Conservation (phyloP, 2,797 vertebrate genomes). For the Mareca strepera region DNA sequence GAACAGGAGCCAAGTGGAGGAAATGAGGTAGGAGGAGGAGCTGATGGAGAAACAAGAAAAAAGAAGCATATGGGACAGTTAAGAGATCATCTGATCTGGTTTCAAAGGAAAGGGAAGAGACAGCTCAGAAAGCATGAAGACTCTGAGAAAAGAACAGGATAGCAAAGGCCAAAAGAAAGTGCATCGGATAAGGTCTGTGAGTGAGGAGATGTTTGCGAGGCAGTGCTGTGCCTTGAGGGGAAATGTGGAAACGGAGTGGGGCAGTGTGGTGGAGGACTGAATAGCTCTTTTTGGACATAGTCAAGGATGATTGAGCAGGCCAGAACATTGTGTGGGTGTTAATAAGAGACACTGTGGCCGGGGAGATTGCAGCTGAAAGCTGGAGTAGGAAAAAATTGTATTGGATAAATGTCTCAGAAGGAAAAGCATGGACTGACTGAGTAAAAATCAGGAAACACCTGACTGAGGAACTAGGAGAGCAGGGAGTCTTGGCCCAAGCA, state of each 20-base stretch:
- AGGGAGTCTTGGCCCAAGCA: not conserved
- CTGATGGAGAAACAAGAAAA: not conserved
- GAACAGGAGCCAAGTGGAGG: not conserved
- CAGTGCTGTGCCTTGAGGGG: not conserved
- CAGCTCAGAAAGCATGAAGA: not conserved
- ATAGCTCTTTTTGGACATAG: not conserved
- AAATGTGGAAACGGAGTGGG: not conserved
- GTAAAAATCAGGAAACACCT: not conserved
- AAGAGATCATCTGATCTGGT: not conserved
- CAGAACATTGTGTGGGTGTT: not conserved
- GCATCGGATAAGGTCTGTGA: not conserved
- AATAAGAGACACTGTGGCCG: not conserved
- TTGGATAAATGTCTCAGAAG: not conserved
- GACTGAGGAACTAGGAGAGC: not conserved
- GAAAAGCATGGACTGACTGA: not conserved
- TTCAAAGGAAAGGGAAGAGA: not conserved
- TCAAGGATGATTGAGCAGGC: not conserved
- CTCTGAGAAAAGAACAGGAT: not conserved
- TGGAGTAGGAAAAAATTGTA: not conserved
- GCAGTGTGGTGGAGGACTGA: not conserved
- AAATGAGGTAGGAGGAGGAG: constrained; percentile 12
- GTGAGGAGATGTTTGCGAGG: not conserved
- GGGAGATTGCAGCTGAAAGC: not conserved
- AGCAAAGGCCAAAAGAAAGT: not conserved
- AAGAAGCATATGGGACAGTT: not conserved